Base-by-base conservation (phyloP, 1,140 invertebrate species). In the Periplaneta americana region DNA sequence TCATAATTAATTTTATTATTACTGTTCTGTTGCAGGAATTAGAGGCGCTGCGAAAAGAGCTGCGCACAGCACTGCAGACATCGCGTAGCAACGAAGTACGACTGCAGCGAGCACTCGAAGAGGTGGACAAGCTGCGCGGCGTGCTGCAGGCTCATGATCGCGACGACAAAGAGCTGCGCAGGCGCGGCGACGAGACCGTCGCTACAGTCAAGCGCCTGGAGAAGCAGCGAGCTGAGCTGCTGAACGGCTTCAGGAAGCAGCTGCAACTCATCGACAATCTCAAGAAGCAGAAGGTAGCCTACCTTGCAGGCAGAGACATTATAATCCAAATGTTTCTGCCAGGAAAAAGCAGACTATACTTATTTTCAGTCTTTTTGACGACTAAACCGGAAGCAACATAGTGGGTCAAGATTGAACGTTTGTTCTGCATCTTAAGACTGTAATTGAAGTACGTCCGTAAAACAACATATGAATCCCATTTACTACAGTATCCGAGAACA, bases 261-360 rank as follows among this genome's bases (percentile, higher is more conserved):
- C 84, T 87, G 75, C 84, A 88, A 36, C 85, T 91, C 0, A 85
- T 91, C 28, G 88, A 91, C 82, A 91, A 91, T 85, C 85, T 91
- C 13, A 90, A 90, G 80, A 90, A 88, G 83, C 90, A 91, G 86
- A 91, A 89, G 83, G 90, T 91, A 83, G n/a, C n/a, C n/a, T n/a
- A n/a, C n/a, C n/a, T n/a, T n/a, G n/a, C n/a, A n/a, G n/a, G n/a
- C n/a, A n/a, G n/a, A n/a, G n/a, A n/a, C n/a, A n/a, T n/a, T n/a
- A n/a, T n/a, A 82, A 74, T 82, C 31, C 17, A 57, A 57, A 5
- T 48, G 2, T n/a, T n/a, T n/a, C 5, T 75, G 32, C 10, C n/a
- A 34, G 57, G 78, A 39, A 28, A 83, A 22, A 13, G 37, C 11
- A 77, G 15, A n/a, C 36, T 32, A 76, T 75, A 34, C 34, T 48